Evolutionary conservation across 2,113 vertebrate genomes (phyloP).

Genomic region (Cyprinodon variegatus): DNA sequence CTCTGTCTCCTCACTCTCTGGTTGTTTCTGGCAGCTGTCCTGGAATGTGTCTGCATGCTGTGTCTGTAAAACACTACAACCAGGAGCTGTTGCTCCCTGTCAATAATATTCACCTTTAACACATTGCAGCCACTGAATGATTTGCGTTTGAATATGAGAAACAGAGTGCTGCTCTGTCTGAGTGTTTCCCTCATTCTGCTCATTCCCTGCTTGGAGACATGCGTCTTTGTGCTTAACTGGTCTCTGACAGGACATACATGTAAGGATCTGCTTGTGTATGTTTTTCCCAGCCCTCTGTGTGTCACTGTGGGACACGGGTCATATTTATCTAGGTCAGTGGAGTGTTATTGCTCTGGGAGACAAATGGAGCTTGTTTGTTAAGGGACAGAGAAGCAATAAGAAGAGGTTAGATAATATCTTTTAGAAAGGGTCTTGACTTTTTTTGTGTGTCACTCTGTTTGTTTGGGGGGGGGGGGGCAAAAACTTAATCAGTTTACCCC

Average conservation of each 20-base stretch:
- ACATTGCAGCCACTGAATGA: constrained; percentile 22
- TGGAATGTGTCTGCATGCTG: constrained; percentile 51
- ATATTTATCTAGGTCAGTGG: constrained; percentile 72
- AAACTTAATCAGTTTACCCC: constrained; percentile 48
- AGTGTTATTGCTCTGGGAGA: constrained; percentile 67
- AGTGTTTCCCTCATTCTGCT: constrained; percentile 2
- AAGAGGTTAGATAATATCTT: constrained; percentile 64
- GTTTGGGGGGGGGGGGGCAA: constrained; percentile 44
- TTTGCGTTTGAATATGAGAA: constrained; percentile 35
- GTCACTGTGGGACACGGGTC: constrained; percentile 59
- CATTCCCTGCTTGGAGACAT: constrained; percentile 36
- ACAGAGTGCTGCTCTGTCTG: constrained; percentile 1
- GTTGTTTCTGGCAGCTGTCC: constrained; percentile 57
- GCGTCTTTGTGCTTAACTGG: constrained; percentile 40
- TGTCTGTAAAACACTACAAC: constrained; percentile 35
- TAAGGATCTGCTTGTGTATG: constrained; percentile 51
- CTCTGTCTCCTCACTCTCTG: constrained; percentile 10
- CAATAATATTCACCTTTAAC: constrained; percentile 31
- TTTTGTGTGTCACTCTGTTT: too few relatives aligned
- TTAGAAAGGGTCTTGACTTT: constrained; percentile 49
- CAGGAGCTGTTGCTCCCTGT: constrained; percentile 16
- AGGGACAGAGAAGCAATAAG: constrained; percentile 52
- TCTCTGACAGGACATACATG: constrained; percentile 1
- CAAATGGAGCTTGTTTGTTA: constrained; percentile 66
- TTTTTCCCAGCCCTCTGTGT: constrained; percentile 69